Percentiles rank a stretch among this genome's conserved stretches.
phyloP scores from a whole-genome alignment of 2,797 vertebrate genomes.

The Urocyon cinereoargenteus region DNA sequence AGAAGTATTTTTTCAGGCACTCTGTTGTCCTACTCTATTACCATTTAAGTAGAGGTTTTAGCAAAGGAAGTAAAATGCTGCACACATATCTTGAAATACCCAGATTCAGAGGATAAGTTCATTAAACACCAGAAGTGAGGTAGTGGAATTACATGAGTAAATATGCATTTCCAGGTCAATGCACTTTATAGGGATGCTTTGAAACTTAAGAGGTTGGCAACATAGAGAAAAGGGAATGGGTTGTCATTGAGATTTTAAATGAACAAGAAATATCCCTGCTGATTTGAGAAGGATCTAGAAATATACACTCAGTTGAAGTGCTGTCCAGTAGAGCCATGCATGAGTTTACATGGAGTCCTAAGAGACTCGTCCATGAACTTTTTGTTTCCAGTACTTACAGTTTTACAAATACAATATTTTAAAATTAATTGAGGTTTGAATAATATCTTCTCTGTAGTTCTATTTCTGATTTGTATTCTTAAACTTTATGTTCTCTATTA shows the following conservation, averaged over 20 bases:
- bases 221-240: background rate
- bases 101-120: background rate
- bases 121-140: background rate
- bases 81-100: background rate
- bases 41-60: background rate
- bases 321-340: background rate
- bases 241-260: conserved; percentile 30
- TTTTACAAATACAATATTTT: background rate
- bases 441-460: background rate
- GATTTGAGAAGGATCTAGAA: background rate
- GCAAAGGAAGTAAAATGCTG: background rate
- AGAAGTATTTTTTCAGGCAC: background rate
- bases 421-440: background rate
- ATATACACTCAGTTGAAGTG: background rate
- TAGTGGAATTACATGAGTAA: background rate
- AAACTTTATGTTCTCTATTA: background rate
- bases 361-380: background rate
- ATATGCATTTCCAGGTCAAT: background rate
- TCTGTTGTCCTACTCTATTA: background rate
- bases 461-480: background rate
- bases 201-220: background rate
- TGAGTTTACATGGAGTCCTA: background rate
- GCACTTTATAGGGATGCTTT: background rate
- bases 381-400: background rate
- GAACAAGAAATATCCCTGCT: background rate